Percentiles rank a stretch among this genome's conserved stretches.
Evolutionary conservation across 2,888 invertebrate species (phyloP).

Genomic region (Lagria hirta): DNA sequence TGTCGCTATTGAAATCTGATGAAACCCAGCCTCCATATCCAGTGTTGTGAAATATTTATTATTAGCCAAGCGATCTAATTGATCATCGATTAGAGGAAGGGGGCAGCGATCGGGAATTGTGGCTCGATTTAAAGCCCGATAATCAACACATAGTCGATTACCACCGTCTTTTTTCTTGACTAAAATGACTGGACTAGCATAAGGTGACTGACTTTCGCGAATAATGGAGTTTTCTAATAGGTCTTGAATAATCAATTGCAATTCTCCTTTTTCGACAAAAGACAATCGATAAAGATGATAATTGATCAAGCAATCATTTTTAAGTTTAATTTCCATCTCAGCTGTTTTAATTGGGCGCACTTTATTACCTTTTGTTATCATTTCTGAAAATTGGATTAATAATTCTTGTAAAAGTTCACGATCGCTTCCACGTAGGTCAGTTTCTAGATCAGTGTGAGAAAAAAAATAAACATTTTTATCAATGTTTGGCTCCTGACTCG

Average conservation of each 20-base stretch:
- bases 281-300: constrained; percentile 39
- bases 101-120: constrained; percentile 43
- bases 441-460: no score
- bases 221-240: constrained; percentile 29
- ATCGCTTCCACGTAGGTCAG: no score
- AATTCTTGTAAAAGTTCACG: no score
- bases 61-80: constrained; percentile 36
- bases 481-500: no score
- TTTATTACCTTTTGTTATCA: constrained; percentile 1
- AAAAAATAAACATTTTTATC: no score
- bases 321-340: constrained; percentile 31
- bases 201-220: constrained; percentile 36
- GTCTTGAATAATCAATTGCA: constrained; percentile 30
- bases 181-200: constrained; percentile 28
- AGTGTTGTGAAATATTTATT: constrained; percentile 39
- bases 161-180: constrained; percentile 33
- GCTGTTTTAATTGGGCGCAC: background rate
- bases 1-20: no score
- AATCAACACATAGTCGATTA: constrained; percentile 40
- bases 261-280: constrained; percentile 27
- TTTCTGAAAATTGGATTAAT: no score
- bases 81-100: constrained; percentile 42
- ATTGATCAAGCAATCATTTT: constrained; percentile 30
- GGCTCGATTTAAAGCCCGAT: constrained; percentile 38
- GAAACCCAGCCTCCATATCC: constrained; percentile 42